A percentile compares a stretch with the other conserved stretches of the same genome.
Evolutionary conservation across 2,888 invertebrate species (phyloP).

Genomic region (Eurytoma californica): DNA sequence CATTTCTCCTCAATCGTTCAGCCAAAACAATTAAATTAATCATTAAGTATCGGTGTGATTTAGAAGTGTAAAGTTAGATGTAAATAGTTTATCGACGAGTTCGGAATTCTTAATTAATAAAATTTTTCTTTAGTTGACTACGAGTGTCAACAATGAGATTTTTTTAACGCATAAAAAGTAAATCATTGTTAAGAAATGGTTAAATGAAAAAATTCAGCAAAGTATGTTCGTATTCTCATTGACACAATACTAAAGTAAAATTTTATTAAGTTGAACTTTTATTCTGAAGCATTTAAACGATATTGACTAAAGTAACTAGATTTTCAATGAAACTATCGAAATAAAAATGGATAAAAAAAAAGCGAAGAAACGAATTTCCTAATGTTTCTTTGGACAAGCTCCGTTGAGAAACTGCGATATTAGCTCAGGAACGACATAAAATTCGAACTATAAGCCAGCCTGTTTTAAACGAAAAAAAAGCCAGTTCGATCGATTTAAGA

Average conservation of each 20-base stretch:
- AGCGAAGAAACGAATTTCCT: conserved; percentile 16
- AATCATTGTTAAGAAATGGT: conserved; percentile 7
- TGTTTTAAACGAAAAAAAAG: conserved; percentile 27
- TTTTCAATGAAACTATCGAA: conserved; percentile 28
- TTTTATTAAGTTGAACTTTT: not conserved
- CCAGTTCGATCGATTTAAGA: conserved; percentile 48
- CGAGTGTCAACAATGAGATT: not conserved
- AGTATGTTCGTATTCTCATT: too few species aligned
- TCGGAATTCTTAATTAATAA: conserved; percentile 13
- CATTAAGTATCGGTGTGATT: conserved; percentile 23
- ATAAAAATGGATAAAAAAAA: conserved; percentile 3
- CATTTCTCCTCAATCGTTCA: conserved; percentile 13
- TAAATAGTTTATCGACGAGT: conserved; percentile 38
- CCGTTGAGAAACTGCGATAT: conserved; percentile 32
- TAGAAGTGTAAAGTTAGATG: conserved; percentile 32
- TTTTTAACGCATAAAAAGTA: conserved; percentile 1
- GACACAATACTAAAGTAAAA: too few species aligned
- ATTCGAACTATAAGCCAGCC: conserved; percentile 31
- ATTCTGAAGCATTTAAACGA: conserved; percentile 17
- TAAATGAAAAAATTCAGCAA: too few species aligned
- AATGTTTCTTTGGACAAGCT: conserved; percentile 31
- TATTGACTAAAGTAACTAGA: not conserved
- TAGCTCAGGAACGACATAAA: conserved; percentile 39
- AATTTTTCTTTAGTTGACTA: conserved; percentile 16
- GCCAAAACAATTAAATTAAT: conserved; percentile 19